Percentiles rank a stretch among this genome's conserved stretches.
phyloP scores from a whole-genome alignment of 2,888 invertebrate species.

The Diaperis boleti region DNA sequence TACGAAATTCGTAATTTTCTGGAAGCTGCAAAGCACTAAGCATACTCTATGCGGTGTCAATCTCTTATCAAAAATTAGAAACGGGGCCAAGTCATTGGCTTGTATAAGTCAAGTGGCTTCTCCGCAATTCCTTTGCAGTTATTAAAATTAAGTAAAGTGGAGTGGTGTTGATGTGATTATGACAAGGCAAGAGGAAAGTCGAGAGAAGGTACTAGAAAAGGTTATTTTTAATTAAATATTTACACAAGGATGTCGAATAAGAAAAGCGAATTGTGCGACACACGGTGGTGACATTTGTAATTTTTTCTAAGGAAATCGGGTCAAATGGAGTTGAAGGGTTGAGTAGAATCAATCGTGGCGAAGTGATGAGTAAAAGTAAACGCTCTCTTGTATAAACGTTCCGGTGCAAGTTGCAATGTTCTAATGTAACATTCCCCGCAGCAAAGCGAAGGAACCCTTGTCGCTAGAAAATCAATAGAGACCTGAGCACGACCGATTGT shows the following conservation, averaged over 20 bases:
- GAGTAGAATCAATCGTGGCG: background rate
- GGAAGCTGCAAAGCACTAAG: too few species aligned
- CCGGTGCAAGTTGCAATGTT: slow-evolving; percentile 38
- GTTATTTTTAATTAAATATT: slow-evolving; percentile 21
- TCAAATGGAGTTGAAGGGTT: background rate
- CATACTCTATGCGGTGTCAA: background rate
- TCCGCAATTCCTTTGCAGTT: slow-evolving; percentile 3
- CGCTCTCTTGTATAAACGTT: slow-evolving; percentile 23
- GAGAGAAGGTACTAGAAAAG: slow-evolving; percentile 23
- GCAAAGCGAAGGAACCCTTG: slow-evolving; percentile 47
- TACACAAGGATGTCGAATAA: slow-evolving; percentile 5
- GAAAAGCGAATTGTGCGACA: background rate
- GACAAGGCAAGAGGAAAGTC: slow-evolving; percentile 8
- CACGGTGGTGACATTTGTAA: slow-evolving; percentile 3
- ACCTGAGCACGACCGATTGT: slow-evolving; percentile 48
- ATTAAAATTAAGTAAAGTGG: slow-evolving; percentile 20
- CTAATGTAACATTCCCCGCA: slow-evolving; percentile 43
- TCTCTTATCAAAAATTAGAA: slow-evolving; percentile 1
- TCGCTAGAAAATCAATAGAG: slow-evolving; percentile 57
- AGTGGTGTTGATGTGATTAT: slow-evolving; percentile 21
- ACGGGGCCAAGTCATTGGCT: background rate
- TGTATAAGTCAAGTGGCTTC: slow-evolving; percentile 3
- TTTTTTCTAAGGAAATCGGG: slow-evolving; percentile 2
- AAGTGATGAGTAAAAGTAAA: slow-evolving; percentile 6
- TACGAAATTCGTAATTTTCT: too few species aligned